Percentiles rank a stretch among this genome's conserved stretches.
phyloP scores from a whole-genome alignment of 2,797 vertebrate genomes.

The Chrosomus eos region DNA sequence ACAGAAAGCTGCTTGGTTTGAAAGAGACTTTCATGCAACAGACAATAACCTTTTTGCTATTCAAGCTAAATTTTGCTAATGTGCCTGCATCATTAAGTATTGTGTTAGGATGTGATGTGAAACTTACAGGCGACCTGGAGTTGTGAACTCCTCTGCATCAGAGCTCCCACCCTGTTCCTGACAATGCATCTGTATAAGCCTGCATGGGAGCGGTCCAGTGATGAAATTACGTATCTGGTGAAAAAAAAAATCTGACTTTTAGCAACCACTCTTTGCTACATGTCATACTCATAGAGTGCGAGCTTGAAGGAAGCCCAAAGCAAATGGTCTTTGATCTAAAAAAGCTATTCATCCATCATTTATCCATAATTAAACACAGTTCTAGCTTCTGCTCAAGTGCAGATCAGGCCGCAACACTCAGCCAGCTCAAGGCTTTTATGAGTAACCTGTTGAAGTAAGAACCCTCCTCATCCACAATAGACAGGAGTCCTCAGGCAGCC shows the following conservation, averaged over 20 bases:
- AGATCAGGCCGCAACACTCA: constrained; percentile 16
- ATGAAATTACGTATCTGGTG: constrained; percentile 92
- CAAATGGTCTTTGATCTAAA: constrained; percentile 19
- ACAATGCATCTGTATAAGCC: constrained; percentile 98
- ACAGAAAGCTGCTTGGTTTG: neutral
- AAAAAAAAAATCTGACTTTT: neutral
- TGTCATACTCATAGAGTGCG: neutral
- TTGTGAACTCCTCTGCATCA: constrained; percentile 95
- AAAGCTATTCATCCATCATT: constrained; percentile 12
- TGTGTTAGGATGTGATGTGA: neutral
- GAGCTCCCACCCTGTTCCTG: constrained; percentile 93
- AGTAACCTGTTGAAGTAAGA: constrained; percentile 40
- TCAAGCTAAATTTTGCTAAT: neutral
- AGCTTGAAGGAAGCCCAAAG: neutral
- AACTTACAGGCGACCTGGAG: constrained; percentile 98
- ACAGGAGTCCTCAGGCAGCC: constrained; percentile 34
- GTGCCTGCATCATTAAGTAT: neutral
- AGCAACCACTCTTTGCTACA: neutral
- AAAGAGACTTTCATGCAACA: neutral
- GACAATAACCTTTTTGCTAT: neutral
- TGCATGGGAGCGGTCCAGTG: constrained; percentile 90
- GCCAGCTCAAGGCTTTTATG: neutral
- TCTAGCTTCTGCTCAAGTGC: constrained; percentile 9
- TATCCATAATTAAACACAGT: constrained; percentile 40
- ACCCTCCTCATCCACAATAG: constrained; percentile 41